Conservation (phyloP, 2,888 invertebrate genomes). For the Mimumesa dahlbomi region DNA sequence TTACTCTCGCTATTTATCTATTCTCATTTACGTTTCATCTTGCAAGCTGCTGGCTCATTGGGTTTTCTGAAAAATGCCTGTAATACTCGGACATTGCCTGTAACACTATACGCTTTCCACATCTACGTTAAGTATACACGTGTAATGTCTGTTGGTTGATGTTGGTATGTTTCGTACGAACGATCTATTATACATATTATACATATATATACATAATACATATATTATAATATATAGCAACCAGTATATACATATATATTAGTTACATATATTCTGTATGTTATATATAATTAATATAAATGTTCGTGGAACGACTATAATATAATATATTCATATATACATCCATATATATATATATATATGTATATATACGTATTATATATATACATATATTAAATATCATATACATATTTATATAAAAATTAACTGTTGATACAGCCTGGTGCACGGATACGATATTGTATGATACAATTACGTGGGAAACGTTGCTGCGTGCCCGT, state of each 20-base stretch:
- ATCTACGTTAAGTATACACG: conserved; percentile 68
- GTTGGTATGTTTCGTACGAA: conserved; percentile 65
- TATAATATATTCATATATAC: conserved; percentile 10
- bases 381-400: not conserved
- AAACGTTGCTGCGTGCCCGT: conserved; percentile 33
- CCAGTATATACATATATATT: conserved; percentile 26
- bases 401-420: conserved; percentile 11
- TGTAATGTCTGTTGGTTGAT: conserved; percentile 68
- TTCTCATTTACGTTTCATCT: conserved; percentile 56
- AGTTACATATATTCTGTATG: conserved; percentile 18
- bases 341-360: conserved; percentile 13
- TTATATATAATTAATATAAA: conserved; percentile 19
- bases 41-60: conserved; percentile 67
- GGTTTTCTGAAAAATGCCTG: conserved; percentile 61
- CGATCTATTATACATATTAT: conserved; percentile 25
- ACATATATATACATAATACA: conserved; percentile 23
- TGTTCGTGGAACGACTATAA: not conserved
- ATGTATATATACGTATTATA: conserved; percentile 12
- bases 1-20: conserved; percentile 17
- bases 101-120: conserved; percentile 67
- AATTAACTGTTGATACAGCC: not conserved
- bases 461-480: conserved; percentile 17
- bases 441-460: not conserved
- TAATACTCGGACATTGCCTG: conserved; percentile 68
- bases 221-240: conserved; percentile 10